Conservation (phyloP, 37 sponge, comb jelly and placozoan genomes). For the Aphrocallistes beatrix region DNA sequence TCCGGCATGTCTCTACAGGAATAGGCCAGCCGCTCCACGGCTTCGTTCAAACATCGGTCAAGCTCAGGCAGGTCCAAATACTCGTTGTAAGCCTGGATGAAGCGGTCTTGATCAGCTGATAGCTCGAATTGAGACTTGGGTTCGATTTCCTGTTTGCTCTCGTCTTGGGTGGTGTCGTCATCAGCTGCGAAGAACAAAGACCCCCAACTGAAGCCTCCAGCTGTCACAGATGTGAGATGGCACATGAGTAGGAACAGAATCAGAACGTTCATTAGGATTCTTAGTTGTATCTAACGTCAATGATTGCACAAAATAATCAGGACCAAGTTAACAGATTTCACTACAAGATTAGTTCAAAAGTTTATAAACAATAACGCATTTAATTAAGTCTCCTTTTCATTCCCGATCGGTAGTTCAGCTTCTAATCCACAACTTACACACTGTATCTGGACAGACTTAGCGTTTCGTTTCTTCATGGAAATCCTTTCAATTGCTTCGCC, state of each 20-base stretch:
- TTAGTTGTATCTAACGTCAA: no score
- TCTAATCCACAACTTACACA: not conserved
- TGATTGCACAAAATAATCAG: no score
- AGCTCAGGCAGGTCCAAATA: not conserved
- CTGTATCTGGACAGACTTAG: not conserved
- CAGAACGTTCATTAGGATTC: no score
- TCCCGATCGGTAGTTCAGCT: not conserved
- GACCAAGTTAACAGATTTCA: no score
- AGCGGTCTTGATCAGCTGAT: not conserved
- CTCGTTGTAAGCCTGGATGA: not conserved
- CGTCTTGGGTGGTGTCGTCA: not conserved
- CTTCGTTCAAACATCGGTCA: not conserved
- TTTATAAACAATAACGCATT: no score
- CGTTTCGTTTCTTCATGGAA: not conserved
- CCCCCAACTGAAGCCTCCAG: not conserved
- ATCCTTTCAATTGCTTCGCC: not conserved
- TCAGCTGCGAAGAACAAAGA: slow-evolving; percentile 6
- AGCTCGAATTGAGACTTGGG: not conserved
- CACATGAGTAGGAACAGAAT: no score
- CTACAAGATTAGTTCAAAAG: no score
- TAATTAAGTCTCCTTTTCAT: no score
- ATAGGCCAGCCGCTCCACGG: not conserved
- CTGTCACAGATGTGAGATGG: not conserved
- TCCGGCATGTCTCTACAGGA: slow-evolving; percentile 55
- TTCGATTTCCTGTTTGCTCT: not conserved